Percentiles rank a stretch among this genome's conserved stretches.
phyloP scores from a whole-genome alignment of 2,888 invertebrate genomes.

The Cabera pusaria region DNA sequence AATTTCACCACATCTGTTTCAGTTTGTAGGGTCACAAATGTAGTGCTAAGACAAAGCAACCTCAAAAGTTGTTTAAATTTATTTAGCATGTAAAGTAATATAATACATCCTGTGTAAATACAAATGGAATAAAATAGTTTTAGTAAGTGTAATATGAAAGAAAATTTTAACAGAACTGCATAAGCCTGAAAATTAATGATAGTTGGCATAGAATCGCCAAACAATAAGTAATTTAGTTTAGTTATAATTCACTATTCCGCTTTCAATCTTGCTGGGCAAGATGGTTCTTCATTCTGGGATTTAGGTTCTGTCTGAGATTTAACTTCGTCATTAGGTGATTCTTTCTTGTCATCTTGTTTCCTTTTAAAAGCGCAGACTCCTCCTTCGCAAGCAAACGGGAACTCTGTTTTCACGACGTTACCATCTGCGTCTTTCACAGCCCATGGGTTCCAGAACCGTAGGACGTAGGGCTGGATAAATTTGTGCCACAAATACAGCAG shows the following conservation, averaged over 20 bases:
- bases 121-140: no score
- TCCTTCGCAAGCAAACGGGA: slow-evolving; percentile 84
- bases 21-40: no score
- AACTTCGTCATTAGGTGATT: slow-evolving; percentile 35
- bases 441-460: slow-evolving; percentile 93
- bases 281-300: slow-evolving; percentile 15
- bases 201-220: no score
- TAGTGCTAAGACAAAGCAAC: no score
- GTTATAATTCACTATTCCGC: slow-evolving; percentile 17
- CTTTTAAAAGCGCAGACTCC: slow-evolving; percentile 75
- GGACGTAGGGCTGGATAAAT: slow-evolving; percentile 91
- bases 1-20: no score
- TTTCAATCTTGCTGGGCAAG: slow-evolving; percentile 23
- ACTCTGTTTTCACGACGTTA: slow-evolving; percentile 81
- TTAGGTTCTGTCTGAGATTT: slow-evolving; percentile 32
- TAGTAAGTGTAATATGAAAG: no score
- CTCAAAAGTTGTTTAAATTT: no score
- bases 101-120: no score
- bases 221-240: no score
- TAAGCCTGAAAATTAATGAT: no score
- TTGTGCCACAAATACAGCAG: slow-evolving; percentile 92
- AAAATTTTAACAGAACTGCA: no score
- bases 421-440: slow-evolving; percentile 85
- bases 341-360: slow-evolving; percentile 35
- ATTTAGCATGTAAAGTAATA: no score